Conservation (phyloP, 2,888 invertebrate species). For the Ormyrus pomaceus region DNA sequence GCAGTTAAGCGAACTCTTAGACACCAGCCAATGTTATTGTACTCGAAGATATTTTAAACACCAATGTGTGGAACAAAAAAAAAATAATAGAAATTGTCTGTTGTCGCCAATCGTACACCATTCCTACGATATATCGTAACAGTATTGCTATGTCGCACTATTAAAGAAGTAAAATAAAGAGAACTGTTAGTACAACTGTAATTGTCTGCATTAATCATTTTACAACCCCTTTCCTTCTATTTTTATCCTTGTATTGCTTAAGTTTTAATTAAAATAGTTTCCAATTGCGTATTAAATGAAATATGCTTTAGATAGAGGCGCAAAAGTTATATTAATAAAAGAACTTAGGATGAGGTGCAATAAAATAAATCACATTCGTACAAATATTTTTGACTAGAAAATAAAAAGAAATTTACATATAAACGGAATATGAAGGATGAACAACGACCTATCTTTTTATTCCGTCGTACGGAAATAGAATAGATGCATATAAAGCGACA, state of each 20-base stretch:
- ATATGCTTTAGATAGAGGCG: no score
- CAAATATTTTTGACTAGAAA: no score
- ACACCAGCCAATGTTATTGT: constrained; percentile 54
- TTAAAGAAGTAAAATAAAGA: constrained; percentile 66
- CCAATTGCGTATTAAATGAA: no score
- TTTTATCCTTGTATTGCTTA: background rate
- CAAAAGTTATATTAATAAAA: no score
- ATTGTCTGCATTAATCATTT: constrained; percentile 22
- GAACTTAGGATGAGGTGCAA: no score
- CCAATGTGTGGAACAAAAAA: constrained; percentile 39
- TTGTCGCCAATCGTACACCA: constrained; percentile 69
- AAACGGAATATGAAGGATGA: no score
- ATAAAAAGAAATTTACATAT: no score
- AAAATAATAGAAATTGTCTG: constrained; percentile 56
- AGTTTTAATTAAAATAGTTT: no score
- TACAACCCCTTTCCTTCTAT: background rate
- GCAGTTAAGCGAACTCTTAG: constrained; percentile 32
- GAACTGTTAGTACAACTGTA: constrained; percentile 66
- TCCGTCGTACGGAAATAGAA: no score
- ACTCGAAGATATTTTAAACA: constrained; percentile 51
- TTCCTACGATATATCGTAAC: constrained; percentile 72
- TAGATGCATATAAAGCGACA: no score
- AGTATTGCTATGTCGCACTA: constrained; percentile 72
- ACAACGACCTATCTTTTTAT: no score
- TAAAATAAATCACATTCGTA: no score